Evolutionary conservation across 2,888 invertebrate genomes (phyloP), one percentile per base, ranked within the genome.

Genomic region (Linyphia triangularis): DNA sequence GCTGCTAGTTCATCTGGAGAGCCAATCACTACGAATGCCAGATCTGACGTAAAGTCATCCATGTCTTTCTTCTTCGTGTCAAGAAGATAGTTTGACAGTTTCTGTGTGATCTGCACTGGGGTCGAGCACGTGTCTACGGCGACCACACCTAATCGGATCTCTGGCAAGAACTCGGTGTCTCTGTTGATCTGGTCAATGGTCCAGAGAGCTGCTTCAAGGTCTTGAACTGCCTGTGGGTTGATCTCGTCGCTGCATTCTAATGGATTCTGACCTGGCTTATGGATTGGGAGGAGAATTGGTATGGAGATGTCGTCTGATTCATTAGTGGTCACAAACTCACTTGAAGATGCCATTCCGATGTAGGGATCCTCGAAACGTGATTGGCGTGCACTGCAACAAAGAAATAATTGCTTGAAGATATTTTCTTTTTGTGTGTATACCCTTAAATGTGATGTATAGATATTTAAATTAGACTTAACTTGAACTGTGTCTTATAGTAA

Each of bases 181-280:
- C 84, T 69, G 72, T 91, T 91, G 75, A 91, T 91, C 72, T 91
- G 91, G 63, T 91, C 91, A 16, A 92, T 90, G 0, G 92, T 92
- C 93, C 93, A 93, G 30, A 92, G 91, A 72, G 93, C 92, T 2
- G 93, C 93, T 90, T 93, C 92, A 16, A 92, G 85, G 88, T 92
- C 92, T 59, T 93, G 91, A 61, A 93, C 90, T 0, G 92, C 92
- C 5, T 90, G 85, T 0, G 89, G 67, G 81, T 91, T 91, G 28
- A 91, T 75, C 33, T 90, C 91, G 0, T 90, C 86, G 59, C 92
- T 91, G 82, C 92, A 92, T 70, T 92, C 92, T 5, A 92, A 89
- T 10, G 92, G 92, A 28, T 90, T 90, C 7, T 91, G 90, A 19
- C 92, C 91, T 4, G 91, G 88, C 59, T 92, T 89, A 89, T 93